Base-by-base conservation (phyloP, 1,140 invertebrate species). In the Periplaneta americana region DNA sequence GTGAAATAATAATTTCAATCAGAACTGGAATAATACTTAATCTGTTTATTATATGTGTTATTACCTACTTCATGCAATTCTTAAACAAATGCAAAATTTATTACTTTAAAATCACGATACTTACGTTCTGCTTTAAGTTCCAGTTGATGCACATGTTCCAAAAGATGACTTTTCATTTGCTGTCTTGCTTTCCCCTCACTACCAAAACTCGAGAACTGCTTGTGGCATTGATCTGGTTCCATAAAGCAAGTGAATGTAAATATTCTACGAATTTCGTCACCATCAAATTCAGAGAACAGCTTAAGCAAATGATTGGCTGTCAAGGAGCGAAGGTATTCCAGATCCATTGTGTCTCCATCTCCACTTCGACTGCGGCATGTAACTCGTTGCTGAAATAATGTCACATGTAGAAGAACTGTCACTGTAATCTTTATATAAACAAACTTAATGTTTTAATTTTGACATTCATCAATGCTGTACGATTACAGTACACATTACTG, bases 131-230 rank as follows among this genome's bases (percentile, higher is more conserved):
- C 85, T 84, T 87, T 87, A 34, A 91, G 85, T 66, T 66, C 48
- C 48, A 66, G 11, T 82, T 87, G 86, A 78, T 88, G 86, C 37
- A 91, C 85, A 84, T 91, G 91, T 33, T 89, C 86, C 8, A 85
- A 85, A 35, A 93, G 84, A 84, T 93, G 92, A 10, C 85, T 86
- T 83, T 89, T 91, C 81, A 93, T 91, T 39, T 89, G 89, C 81
- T 88, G 86, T 83, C 90, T 87, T 0, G 91, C 91, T 84, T 87
- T 89, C 34, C 86, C 88, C 85, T 93, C 92, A 84, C 90, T 91
- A 2, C 91, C 91, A 88, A 92, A 92, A 86, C 91, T 92, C 6
- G 88, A 89, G 82, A 89, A 91, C 39, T 87, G 89, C 82, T 89
- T 87, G 15, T 86, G 83, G 82, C 92, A 92, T 75, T 85, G 84